Evolutionary conservation across 2,888 invertebrate species (phyloP), one percentile per base, ranked within the genome.

Genomic region (Colostygia pectinataria): DNA sequence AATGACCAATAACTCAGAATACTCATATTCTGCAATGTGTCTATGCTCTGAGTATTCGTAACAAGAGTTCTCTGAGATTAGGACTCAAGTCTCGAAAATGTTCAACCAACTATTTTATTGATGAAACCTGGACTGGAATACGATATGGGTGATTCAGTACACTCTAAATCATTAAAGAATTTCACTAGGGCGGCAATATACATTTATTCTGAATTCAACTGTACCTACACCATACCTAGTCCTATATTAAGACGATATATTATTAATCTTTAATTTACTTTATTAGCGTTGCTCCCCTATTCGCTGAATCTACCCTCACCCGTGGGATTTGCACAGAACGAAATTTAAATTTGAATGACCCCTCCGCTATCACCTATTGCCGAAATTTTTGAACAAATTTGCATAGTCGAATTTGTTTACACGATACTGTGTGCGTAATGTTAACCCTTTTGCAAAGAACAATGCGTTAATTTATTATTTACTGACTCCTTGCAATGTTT

Each of bases 241-340:
- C 78, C 80, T 81, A 79, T 86, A 83, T 81, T 80, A 82, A 79
- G 80, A 83, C 80, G 83, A 88, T 90, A 74, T 85, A 88, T 87
- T 90, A 90, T 90, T 90, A 89, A 90, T 89, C 84, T 89, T 88
- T 90, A 90, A 90, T 90, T 90, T 89, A 81, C 87, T 90, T 90
- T 88, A 89, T 90, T 87, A 88, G 83, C 83, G 71, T 69, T 71
- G 65, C 77, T 80, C 83, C 89, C 86, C 83, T 73, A 71, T 69
- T 63, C 61, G 59, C 55, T 64, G 62, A 64, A 64, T 65, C 66
- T 76, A 70, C 79, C 84, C 80, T 73, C 33, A 49, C 84, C 75
- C 82, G 45, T 52, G 87, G 87, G 89, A 82, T 77, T 80, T 76
- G 72, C 59, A 67, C 70, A 79, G 80, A 85, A 79, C 78, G 83